These are phyloP conservation scores for Castor canadensis DNA, from an alignment of 2,113 vertebrate genomes.

Conservation along the genomic window DNA sequence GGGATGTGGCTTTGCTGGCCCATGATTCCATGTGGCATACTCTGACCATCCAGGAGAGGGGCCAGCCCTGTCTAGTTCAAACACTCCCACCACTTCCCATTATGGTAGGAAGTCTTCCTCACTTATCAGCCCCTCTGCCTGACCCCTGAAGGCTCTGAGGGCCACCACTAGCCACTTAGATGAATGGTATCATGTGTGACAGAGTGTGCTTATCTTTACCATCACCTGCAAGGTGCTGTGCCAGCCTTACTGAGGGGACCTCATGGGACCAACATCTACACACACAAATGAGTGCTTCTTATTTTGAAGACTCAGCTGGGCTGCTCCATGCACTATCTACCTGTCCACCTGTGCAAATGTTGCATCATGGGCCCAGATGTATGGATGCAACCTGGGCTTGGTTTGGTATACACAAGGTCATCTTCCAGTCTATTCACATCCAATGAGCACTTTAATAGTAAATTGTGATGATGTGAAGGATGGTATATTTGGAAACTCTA, in stretches of 20 bases:
- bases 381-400: not conserved
- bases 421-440: not conserved
- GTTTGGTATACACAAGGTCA: not conserved
- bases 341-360: not conserved
- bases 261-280: not conserved
- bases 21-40: not conserved
- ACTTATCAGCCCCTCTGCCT: not conserved
- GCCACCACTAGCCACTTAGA: not conserved
- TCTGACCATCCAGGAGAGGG: not conserved
- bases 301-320: not conserved
- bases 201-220: not conserved
- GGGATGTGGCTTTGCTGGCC: not conserved
- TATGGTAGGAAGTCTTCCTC: not conserved
- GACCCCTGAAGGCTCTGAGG: not conserved
- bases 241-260: not conserved
- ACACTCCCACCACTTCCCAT: not conserved
- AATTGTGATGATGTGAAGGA: not conserved
- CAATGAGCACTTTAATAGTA: not conserved
- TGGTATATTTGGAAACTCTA: not conserved
- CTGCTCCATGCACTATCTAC: no score
- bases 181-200: not conserved
- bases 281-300: not conserved
- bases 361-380: not conserved
- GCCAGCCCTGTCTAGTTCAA: not conserved
- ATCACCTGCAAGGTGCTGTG: not conserved